These are phyloP conservation scores for Abscondita cerata DNA, from an alignment of 2,888 invertebrate genomes.

Conservation along the genomic window DNA sequence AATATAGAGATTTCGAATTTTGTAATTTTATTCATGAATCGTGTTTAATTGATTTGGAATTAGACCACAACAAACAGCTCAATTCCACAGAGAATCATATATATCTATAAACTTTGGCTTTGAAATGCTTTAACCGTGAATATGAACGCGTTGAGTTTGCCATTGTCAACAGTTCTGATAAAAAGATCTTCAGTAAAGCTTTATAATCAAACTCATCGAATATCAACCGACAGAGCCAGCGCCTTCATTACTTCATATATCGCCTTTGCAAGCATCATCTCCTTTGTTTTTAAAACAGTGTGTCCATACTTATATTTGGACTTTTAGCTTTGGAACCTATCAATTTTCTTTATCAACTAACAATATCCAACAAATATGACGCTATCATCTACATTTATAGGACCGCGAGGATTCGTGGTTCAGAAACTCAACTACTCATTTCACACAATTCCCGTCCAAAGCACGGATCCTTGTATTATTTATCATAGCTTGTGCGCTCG, in stretches of 20 bases:
- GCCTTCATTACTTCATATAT: neutral
- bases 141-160: conserved; percentile 36
- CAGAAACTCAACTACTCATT: conserved; percentile 29
- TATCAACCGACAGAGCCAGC: neutral
- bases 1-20: too few relatives aligned
- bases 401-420: conserved; percentile 35
- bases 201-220: conserved; percentile 35
- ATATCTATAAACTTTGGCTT: conserved; percentile 29
- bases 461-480: conserved; percentile 52
- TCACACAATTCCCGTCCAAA: conserved; percentile 39
- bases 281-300: neutral
- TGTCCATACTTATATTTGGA: neutral
- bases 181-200: conserved; percentile 32
- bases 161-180: conserved; percentile 38
- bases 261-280: too few relatives aligned
- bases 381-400: conserved; percentile 11
- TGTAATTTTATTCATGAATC: too few relatives aligned
- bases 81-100: conserved; percentile 8
- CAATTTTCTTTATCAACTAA: neutral
- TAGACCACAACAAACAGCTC: too few relatives aligned
- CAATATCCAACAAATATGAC: conserved; percentile 7
- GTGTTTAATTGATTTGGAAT: too few relatives aligned
- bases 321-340: neutral
- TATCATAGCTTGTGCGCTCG: conserved; percentile 49
- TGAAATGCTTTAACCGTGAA: conserved; percentile 33